Evolutionary conservation across 2,888 invertebrate species (phyloP), one percentile per base, ranked within the genome.

Genomic region (Hyposoter didymator): DNA sequence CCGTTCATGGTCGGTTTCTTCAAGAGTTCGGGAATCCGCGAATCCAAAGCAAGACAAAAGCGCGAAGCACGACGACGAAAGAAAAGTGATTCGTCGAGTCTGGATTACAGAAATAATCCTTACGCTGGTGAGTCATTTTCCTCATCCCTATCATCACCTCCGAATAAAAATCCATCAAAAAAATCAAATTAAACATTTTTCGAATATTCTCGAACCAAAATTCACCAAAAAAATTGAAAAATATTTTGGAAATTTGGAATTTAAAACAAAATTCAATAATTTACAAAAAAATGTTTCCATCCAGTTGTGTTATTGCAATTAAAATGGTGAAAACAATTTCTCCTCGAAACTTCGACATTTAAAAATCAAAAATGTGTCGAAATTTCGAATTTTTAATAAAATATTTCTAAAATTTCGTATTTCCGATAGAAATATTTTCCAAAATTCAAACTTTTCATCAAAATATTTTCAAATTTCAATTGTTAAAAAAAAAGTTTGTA

Each of bases 1-100:
- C 98, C 99, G 0, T 99, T 99, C 93, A 96, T 99, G 95, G 98
- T 98, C 12, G 98, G 97, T 0, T 99, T 98, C 94, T 96, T 98
- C 92, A 97, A 97, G 92, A 97, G 95, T 83, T 95, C 95, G 0
- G 95, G 95, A 0, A 94, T 94, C 84, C 94, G 95, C 2, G 93
- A 94, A 93, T 94, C 95, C 2, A 96, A 95, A 89, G 94, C 94
- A 0, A 94, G 95, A 87, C 95, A 96, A 84, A 94, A 96, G 89
- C 94, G 96, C 88, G 95, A 95, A 32, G 92, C 95, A 94, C 82
- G 95, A 94, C 93, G 96, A 95, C 84, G 95, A 94, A 93, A 95
- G 95, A 90, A 94, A 95, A 90, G 94, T 90, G 88, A 93, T 19
- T 87, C 91, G 0, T 91, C 91, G 39, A 92, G 90, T 88, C 88